phyloP scores from a whole-genome alignment of 2,113 vertebrate genomes.

The Perognathus longimembris region DNA sequence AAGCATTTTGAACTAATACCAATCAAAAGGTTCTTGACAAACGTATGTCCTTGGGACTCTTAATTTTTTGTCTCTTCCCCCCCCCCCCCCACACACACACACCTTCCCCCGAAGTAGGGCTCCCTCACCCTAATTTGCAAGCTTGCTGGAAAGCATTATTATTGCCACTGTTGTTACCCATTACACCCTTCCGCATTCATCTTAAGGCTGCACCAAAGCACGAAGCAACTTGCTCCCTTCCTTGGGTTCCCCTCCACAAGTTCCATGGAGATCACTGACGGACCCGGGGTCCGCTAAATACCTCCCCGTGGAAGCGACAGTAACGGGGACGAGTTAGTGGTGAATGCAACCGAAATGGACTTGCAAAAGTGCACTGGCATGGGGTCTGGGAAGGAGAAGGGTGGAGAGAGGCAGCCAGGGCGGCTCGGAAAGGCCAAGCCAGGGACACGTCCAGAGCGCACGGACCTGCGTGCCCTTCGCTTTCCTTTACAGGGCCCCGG shows the following conservation, averaged over 20 bases:
- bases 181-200: slow-evolving; percentile 22
- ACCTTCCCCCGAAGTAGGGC: background rate
- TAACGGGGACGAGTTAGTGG: slow-evolving; percentile 6
- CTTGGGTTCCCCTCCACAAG: slow-evolving; percentile 65
- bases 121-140: slow-evolving; percentile 44
- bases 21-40: slow-evolving; percentile 11
- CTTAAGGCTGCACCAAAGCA: slow-evolving; percentile 27
- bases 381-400: slow-evolving; percentile 24
- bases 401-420: background rate
- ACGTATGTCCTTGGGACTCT: slow-evolving; percentile 52
- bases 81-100: too few species aligned
- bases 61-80: background rate
- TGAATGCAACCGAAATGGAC: slow-evolving; percentile 59
- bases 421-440: slow-evolving; percentile 65
- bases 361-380: slow-evolving; percentile 71
- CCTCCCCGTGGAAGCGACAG: slow-evolving; percentile 34
- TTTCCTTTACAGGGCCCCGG: slow-evolving; percentile 65
- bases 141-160: background rate
- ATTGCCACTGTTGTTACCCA: background rate
- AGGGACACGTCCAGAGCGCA: slow-evolving; percentile 33
- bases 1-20: slow-evolving; percentile 36
- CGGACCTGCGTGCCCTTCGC: slow-evolving; percentile 67
- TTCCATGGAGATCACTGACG: slow-evolving; percentile 45
- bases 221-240: slow-evolving; percentile 65
- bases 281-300: slow-evolving; percentile 32